Evolutionary conservation across 30 jellyfish, hydroid and myxozoan genomes (phyloP), one percentile per base, ranked within the genome.

Genomic region (Hydractinia echinata): DNA sequence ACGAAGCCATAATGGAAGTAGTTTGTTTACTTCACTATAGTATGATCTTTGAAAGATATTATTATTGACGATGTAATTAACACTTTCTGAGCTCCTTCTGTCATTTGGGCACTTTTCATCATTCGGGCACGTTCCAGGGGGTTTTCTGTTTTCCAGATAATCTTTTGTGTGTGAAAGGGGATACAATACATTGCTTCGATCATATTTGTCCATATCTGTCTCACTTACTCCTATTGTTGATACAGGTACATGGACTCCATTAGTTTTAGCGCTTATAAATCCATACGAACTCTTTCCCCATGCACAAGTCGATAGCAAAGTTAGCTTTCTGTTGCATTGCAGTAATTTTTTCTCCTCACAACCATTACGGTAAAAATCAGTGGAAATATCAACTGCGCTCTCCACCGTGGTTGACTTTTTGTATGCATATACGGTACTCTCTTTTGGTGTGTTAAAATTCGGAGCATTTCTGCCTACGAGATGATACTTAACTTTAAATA

Each of bases 381-480:
- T 51, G 4, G 54, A 76, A 39, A 76, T 44, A 44, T 53, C 82
- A 20, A 51, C 20, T 15, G 49, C 84, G 1, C 2, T 30, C 50
- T 44, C 68, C 10, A 10, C 1, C 9, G 81, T 9, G 11, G 53
- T 7, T 44, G 10, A 11, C 68, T 20, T 21, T 19, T 19, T 71
- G 66, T 30, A 30, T n/a, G n/a, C 58, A 39, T 44, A 76, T 13
- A 66, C 54, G 4, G 72, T 76, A 18, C 39, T 50, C 81, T 21
- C 52, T 7, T 76, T 2, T 7, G 54, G 62, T 14, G 8, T 48
- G 10, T 74, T 66, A 53, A 53, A 82, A 8, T n/a, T 5, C 49
- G 79, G 54, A 15, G 88, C 87, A 72, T 72, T 54, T 8, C 5
- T 48, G 10, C 90, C 90, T 0, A 71, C 58, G 21, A 82, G 18